Base-by-base conservation (phyloP, 1,140 invertebrate genomes). In the Tetramorium parvispinum region DNA sequence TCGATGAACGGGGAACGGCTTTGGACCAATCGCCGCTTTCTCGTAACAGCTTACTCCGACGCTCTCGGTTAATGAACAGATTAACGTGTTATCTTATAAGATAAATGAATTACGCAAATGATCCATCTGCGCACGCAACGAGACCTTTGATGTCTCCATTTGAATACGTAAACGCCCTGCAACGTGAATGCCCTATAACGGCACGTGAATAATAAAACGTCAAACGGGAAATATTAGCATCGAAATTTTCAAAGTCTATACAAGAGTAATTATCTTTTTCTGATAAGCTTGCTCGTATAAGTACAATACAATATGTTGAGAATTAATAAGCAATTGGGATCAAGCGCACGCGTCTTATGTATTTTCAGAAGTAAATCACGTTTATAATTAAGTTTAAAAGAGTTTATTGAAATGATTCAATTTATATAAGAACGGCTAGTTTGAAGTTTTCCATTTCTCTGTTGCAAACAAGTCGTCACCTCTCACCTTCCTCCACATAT, bases 31-130 rank as follows among this genome's bases (percentile, higher is more conserved):
- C 66, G 65, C 21, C 78, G 79, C 79, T 82, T 59, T 73, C 66
- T 82, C 46, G 32, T 16, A 73, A 71, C 37, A 73, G 51, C 53
- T 82, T 73, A 83, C 27, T 83, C 53, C 40, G 18, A 18, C 24
- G 79, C 11, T 59, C 3, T n/a, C 66, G 51, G 40, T 13, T 73
- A 82, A 82, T 82, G 40, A 82, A 82, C 66, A 82, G 79, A 73
- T 82, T 59, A 82, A 24, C 66, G 18, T 68, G 21, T 68, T 70
- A 37, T 73, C 53, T 75, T 46, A 32, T 32, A 75, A 73, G 53
- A 83, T 49, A 70, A 83, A 73, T 73, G 68, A 83, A 75, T 83
- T 75, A 82, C 53, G 68, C n/a, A 83, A 49, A 83, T 83, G 8
- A 61, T 59, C 8, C 24, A 49, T 46, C 13, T 57, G 53, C 40